Base-by-base conservation (phyloP, 2,113 vertebrate genomes). In the Caranx melampygus region DNA sequence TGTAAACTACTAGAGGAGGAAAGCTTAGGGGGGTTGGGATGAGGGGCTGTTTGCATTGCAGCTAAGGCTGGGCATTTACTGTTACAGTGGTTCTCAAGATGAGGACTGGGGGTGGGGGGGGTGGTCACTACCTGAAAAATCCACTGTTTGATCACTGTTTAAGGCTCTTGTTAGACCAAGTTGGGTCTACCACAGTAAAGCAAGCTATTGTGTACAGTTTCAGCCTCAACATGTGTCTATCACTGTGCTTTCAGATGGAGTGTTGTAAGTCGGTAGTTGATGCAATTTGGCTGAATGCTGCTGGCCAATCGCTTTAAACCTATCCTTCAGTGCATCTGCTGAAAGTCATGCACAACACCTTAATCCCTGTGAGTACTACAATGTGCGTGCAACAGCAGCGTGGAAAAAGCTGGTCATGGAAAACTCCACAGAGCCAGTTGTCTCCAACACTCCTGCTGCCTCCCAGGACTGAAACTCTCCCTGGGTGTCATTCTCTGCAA, bases 1-100 rank as follows among this genome's bases (percentile, higher is more conserved):
- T 94, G 91, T 92, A 91, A 94, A 92, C 90, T 82, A 84, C 75
- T 76, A 60, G 72, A 66, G 80, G 83, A 86, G 75, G 47, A 84
- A 58, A 85, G 81, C 71, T 76, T 77, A 26, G 26, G 90, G 90
- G 89, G 90, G 89, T 82, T 88, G 90, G 89, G 88, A 47, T 58
- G 54, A 57, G 66, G 40, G 66, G 44, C 77, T 81, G 76, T 92
- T 92, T 92, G 83, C 67, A 91, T 81, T 90, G 78, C 71, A 84
- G 90, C 83, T 65, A 49, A 0, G 70, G 52, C 63, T 52, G 21
- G 54, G 45, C 42, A 79, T 78, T 65, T 79, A 88, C 92, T 81
- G 89, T 88, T 86, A 90, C 83, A 82, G 79, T 84, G 72, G 58
- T 47, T 82, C 58, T 70, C 62, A 31, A 72, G 72, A 52, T 63